Conservation (phyloP, 2,797 vertebrate species). For the Apogon talboti region DNA sequence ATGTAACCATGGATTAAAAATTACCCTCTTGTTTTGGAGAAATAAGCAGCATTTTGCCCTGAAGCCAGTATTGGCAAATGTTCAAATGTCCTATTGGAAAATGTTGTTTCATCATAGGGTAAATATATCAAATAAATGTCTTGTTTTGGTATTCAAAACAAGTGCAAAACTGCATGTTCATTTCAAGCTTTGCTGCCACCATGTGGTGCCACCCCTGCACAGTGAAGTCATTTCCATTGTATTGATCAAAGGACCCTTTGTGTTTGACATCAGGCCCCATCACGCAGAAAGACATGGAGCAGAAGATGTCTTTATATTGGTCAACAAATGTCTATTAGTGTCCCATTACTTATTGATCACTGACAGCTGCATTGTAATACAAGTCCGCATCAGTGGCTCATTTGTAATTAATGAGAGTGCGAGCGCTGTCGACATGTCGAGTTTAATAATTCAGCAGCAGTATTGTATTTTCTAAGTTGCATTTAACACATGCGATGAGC, state of each 20-base stretch:
- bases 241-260: background rate
- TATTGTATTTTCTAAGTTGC: slow-evolving; percentile 57
- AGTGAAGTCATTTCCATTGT: background rate
- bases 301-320: slow-evolving; percentile 30
- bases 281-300: slow-evolving; percentile 12
- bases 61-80: no score
- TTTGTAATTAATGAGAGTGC: slow-evolving; percentile 67
- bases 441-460: slow-evolving; percentile 69
- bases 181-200: slow-evolving; percentile 65
- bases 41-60: no score
- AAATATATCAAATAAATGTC: no score
- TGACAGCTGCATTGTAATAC: slow-evolving; percentile 26
- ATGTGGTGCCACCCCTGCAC: slow-evolving; percentile 46
- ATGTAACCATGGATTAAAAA: no score
- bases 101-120: no score
- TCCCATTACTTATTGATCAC: slow-evolving; percentile 65
- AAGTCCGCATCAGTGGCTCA: slow-evolving; percentile 44
- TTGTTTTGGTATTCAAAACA: background rate
- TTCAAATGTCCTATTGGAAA: no score
- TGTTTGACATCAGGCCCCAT: slow-evolving; percentile 20
- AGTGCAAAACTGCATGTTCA: background rate
- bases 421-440: slow-evolving; percentile 31
- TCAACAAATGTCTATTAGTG: slow-evolving; percentile 47
- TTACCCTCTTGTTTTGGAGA: no score
- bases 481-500: slow-evolving; percentile 48